phyloP scores from a whole-genome alignment of 2,113 vertebrate genomes.

The Synchiropus splendidus region DNA sequence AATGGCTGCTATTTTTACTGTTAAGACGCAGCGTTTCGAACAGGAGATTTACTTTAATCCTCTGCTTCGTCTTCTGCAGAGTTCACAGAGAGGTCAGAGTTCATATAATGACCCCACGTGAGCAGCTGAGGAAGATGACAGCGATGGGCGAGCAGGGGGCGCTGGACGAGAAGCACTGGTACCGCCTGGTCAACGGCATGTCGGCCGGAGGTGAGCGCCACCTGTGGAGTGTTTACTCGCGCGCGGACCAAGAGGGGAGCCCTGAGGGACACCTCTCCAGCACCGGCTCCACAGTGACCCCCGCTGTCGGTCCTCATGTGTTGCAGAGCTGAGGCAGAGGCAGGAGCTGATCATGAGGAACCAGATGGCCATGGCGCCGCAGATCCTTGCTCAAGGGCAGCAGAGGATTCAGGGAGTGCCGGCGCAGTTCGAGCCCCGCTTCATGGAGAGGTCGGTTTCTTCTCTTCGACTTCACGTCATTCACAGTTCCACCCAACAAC shows the following conservation, averaged over 20 bases:
- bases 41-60: not conserved
- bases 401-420: conserved; percentile 77
- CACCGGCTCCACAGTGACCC: not conserved
- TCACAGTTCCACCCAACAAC: not conserved
- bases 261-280: too few species aligned
- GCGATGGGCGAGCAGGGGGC: conserved; percentile 71
- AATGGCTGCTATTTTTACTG: too few species aligned
- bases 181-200: conserved; percentile 75
- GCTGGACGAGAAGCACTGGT: conserved; percentile 81
- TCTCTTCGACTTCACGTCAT: not conserved
- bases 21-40: too few species aligned
- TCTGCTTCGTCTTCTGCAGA: conserved; percentile 2
- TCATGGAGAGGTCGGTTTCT: conserved; percentile 75
- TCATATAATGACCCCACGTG: conserved; percentile 76
- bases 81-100: conserved; percentile 18
- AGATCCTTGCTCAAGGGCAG: conserved; percentile 72
- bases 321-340: conserved; percentile 78
- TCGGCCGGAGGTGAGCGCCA: conserved; percentile 73
- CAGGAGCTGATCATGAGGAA: conserved; percentile 84
- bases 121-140: conserved; percentile 79
- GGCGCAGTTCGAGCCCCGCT: conserved; percentile 74
- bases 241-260: too few species aligned
- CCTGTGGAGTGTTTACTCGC: too few species aligned
- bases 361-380: conserved; percentile 81
- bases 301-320: conserved; percentile 1